Conservation (phyloP, 2,797 vertebrate genomes). For the Alectoris magna region DNA sequence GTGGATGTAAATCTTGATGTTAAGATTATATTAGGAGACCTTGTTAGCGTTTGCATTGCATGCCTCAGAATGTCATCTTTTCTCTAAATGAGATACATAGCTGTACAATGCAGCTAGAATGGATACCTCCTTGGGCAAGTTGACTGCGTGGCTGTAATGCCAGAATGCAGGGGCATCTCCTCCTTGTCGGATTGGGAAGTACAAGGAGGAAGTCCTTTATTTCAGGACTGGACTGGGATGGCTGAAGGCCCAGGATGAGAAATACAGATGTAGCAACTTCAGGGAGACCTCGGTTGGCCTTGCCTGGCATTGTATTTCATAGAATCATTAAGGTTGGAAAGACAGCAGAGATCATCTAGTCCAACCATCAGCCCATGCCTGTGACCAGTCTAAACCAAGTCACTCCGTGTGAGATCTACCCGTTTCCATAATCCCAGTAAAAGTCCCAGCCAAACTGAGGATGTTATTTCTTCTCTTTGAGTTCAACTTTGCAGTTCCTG, state of each 20-base stretch:
- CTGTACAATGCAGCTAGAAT: too few relatives aligned
- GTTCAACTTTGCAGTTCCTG: not conserved
- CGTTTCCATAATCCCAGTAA: not conserved
- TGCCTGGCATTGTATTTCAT: not conserved
- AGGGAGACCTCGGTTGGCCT: not conserved
- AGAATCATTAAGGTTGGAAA: not conserved
- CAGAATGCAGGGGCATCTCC: not conserved
- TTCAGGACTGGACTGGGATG: not conserved
- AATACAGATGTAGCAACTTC: not conserved
- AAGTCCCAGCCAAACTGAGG: not conserved
- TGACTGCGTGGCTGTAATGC: fast-evolving
- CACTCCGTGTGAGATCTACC: too few relatives aligned
- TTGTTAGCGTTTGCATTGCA: not conserved
- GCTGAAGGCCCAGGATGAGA: not conserved
- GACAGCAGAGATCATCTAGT: too few relatives aligned
- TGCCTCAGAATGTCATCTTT: not conserved
- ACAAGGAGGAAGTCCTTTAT: not conserved
- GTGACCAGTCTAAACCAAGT: too few relatives aligned
- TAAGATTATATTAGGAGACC: not conserved
- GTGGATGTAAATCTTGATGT: not conserved
- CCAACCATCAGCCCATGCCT: too few relatives aligned
- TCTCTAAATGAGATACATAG: not conserved
- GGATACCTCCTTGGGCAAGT: not conserved
- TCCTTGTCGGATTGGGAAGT: not conserved
- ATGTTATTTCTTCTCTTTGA: not conserved